Base-by-base conservation (phyloP, 2,888 invertebrate genomes). In the Coelinius sp. region DNA sequence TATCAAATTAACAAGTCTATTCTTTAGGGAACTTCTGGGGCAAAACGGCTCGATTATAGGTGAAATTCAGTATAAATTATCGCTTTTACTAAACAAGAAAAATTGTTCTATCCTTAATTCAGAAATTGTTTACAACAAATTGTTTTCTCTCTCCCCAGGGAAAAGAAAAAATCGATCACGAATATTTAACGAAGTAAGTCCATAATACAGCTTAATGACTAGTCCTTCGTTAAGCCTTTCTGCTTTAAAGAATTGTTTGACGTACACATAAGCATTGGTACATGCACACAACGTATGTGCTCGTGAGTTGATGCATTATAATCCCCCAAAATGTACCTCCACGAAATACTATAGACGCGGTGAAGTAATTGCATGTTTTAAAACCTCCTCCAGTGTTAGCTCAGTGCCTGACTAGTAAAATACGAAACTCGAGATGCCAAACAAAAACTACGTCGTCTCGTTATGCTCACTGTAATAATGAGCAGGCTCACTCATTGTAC, bases 311-410 rank as follows among this genome's bases (percentile, higher is more conserved):
- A 10, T 53, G 17, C 20, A 59, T 59, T 31, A 59, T 35, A 59
- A 59, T 27, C 14, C 20, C n/a, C 59, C 17, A 17, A 59, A 56
- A 59, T 14, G 35, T 7, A 59, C 1, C 10, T 1, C 20, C 35
- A 59, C 31, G 35, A 35, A 31, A 59, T 35, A 14, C 59, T 59
- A 59, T 59, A 17, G 59, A 59, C 27, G n/a, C 65, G 59, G 62
- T 67, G 52, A 71, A 71, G 66, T 71, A 71, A 71, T 71, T 63
- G 71, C 67, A 68, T 71, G 71, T 62, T 71, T 71, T 68, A 52
- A 67, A 52, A 59, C 10, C 35, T 7, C 31, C 31, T 12, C 24
- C n/a, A n/a, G 10, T 14, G 31, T 14, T 27, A 27, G 53, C n/a
- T 52, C 56, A 25, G 31, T 14, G 59, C 6, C 22, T 31, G 31